Base-by-base conservation (phyloP, 2,888 invertebrate species). In the Sphaerophoria rueppellii region DNA sequence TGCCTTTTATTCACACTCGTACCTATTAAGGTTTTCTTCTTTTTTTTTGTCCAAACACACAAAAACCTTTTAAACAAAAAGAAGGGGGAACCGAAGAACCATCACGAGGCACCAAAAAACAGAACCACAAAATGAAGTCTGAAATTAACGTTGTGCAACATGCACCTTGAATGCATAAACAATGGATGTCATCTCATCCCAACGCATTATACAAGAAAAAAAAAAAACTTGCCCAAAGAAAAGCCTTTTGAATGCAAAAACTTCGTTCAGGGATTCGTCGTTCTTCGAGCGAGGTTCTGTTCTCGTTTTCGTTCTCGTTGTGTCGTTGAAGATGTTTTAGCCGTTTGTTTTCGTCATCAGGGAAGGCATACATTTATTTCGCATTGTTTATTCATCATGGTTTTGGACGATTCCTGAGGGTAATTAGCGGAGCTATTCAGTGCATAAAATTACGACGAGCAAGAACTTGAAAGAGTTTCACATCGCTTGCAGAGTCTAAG, bases 101-200 rank as follows among this genome's bases (percentile, higher is more conserved):
- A 35, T n/a, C 50, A 79, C 74, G 69, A 75, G 78, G 67, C 67
- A 57, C 16, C 65, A 50, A 52, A 52, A 35, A 67, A 50, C 65
- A 37, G 16, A 67, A 52, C 52, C 52, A 67, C 52, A 12, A 40
- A 2, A 24, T 67, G 52, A 79, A 69, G 79, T 69, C 74, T 79
- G 71, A 83, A 83, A 83, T 83, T 79, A 83, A 75, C 79, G 71
- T 83, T 83, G 79, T 79, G 79, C 83, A 83, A 79, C 83, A 83
- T 83, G 83, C 83, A 83, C 83, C 79, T 83, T 75, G 83, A 79
- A 79, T 83, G 75, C 79, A 83, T 83, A 83, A 83, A 83, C 79
- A 83, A 79, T 83, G 83, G 75, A 75, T 83, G 75, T 75, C 83
- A 83, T 79, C 75, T 63, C 71, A 16, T 2, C 67, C 71, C 75